Conservation (phyloP, 2,797 vertebrate genomes). For the Astyanax mexicanus region DNA sequence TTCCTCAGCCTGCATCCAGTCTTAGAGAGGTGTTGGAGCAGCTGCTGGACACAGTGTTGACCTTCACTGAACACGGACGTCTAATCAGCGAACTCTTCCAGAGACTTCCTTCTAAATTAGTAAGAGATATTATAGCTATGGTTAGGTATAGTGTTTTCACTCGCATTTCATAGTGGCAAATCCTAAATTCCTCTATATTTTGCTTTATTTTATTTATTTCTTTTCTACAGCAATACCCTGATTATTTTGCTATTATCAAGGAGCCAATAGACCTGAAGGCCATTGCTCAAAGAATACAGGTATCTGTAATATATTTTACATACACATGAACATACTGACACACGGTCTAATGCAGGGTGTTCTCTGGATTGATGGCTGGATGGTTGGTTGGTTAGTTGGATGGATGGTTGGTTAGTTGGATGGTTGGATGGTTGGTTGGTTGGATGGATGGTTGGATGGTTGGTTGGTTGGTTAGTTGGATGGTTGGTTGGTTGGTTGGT, state of each 20-base stretch:
- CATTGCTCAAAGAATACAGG: conserved; percentile 97
- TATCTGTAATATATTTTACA: conserved; percentile 60
- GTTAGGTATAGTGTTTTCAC: no score
- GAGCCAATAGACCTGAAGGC: conserved; percentile 98
- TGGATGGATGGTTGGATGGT: no score
- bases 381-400: no score
- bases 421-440: no score
- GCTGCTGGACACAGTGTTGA: conserved; percentile 91
- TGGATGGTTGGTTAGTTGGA: no score
- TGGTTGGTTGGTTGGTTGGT: no score
- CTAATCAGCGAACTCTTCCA: conserved; percentile 97
- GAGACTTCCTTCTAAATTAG: conserved; percentile 98
- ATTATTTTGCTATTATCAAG: conserved; percentile 99
- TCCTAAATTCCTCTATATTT: no score
- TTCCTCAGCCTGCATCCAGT: conserved; percentile 82
- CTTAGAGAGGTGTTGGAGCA: conserved; percentile 94
- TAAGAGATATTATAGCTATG: conserved; percentile 67
- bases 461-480: no score
- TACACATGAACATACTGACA: no score
- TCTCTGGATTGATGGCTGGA: no score
- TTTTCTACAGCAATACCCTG: conserved; percentile 94
- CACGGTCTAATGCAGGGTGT: no score
- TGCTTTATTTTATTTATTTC: conserved; percentile 24
- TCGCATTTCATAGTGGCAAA: no score
- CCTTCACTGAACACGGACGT: conserved; percentile 90